Evolutionary conservation across 2,888 invertebrate species (phyloP).

Genomic region (Temnothorax unifasciatus): DNA sequence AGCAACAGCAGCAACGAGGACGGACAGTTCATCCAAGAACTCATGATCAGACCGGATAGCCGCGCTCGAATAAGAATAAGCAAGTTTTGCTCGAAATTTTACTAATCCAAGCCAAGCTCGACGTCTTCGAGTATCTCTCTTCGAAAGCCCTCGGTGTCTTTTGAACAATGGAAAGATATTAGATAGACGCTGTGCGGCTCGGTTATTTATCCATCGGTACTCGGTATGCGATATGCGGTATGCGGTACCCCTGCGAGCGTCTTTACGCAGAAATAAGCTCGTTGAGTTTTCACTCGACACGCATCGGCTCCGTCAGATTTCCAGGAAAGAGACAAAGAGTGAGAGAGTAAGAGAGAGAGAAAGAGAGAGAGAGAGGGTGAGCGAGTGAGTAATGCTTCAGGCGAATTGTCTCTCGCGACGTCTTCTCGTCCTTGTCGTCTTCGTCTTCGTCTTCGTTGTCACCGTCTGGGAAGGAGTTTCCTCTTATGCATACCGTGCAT

Average conservation of each 20-base stretch:
- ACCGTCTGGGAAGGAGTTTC: conserved; percentile 31
- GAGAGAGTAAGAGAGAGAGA: neutral
- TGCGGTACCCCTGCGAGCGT: neutral
- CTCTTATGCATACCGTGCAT: conserved; percentile 25
- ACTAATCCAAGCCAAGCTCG: neutral
- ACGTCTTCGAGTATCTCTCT: neutral
- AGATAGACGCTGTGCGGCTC: neutral
- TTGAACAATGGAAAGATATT: neutral
- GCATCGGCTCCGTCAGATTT: neutral
- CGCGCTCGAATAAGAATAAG: neutral
- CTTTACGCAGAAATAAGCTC: neutral
- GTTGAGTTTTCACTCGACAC: conserved; percentile 16
- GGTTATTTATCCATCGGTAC: neutral
- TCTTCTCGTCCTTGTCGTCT: neutral
- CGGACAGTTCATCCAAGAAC: conserved; percentile 48
- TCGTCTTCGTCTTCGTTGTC: conserved; percentile 38
- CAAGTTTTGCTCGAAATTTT: neutral
- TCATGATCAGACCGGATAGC: conserved; percentile 25
- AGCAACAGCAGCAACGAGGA: conserved; percentile 59
- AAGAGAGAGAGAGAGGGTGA: neutral
- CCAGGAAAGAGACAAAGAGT: neutral
- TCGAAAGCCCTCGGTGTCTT: neutral
- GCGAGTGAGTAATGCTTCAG: neutral
- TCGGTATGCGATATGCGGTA: neutral
- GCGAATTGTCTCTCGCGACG: neutral